phyloP scores from a whole-genome alignment of 2,797 vertebrate species.

The Cynodonichthys magdalenae region DNA sequence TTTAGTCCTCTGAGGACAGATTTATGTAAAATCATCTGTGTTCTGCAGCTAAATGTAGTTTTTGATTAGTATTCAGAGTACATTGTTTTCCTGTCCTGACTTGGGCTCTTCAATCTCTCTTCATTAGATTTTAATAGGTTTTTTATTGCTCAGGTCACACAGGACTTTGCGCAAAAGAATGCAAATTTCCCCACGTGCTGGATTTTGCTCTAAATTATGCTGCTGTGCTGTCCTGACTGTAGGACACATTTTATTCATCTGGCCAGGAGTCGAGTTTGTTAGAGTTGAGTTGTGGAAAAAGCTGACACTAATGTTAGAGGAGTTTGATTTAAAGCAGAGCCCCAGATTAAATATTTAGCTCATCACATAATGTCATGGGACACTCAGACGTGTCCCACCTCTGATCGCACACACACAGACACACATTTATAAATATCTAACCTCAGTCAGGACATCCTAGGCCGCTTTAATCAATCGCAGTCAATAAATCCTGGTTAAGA shows the following conservation, averaged over 20 bases:
- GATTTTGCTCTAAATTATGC: slow-evolving; percentile 29
- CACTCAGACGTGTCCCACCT: slow-evolving; percentile 15
- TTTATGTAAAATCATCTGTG: slow-evolving; percentile 41
- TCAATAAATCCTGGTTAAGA: slow-evolving; percentile 46
- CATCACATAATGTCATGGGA: slow-evolving; percentile 26
- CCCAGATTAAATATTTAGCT: slow-evolving; percentile 28
- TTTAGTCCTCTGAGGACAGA: slow-evolving; percentile 30
- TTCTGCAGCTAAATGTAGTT: slow-evolving; percentile 35
- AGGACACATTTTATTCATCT: slow-evolving; percentile 44
- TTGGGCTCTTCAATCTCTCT: slow-evolving; percentile 48
- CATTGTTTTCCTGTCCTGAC: slow-evolving; percentile 47
- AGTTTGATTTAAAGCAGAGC: slow-evolving; percentile 26
- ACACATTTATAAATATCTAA: slow-evolving; percentile 31
- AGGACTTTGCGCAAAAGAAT: slow-evolving; percentile 52
- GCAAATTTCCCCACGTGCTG: slow-evolving; percentile 13
- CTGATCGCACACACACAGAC: slow-evolving; percentile 23
- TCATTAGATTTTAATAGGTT: slow-evolving; percentile 63
- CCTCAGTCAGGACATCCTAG: slow-evolving; percentile 20
- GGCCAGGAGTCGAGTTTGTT: slow-evolving; percentile 22
- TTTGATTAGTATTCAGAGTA: slow-evolving; percentile 61
- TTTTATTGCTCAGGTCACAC: slow-evolving; percentile 46
- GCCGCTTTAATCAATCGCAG: slow-evolving; percentile 40
- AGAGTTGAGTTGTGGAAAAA: slow-evolving; percentile 25
- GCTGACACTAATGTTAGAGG: slow-evolving; percentile 38
- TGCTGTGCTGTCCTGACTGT: slow-evolving; percentile 11